Base-by-base conservation (phyloP, 1,140 invertebrate genomes). In the Dinoponera quadriceps region DNA sequence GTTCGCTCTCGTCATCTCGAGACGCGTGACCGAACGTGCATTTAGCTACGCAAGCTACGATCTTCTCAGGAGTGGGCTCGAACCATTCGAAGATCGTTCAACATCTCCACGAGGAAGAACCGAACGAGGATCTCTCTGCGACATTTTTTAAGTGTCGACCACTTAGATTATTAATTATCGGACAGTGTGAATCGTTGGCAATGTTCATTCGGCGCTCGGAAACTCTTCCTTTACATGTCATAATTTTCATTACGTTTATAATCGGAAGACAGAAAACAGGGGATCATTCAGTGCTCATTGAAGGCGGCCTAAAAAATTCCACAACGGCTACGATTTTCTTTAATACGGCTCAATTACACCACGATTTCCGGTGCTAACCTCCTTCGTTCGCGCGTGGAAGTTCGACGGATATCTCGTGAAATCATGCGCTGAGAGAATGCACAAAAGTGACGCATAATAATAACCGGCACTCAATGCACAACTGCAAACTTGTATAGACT, bases 211-310 rank as follows among this genome's bases (percentile, higher is more conserved):
- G 48, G 3, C 1, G 25, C 25, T 75, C 25, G 25, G 4, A 16
- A 44, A 71, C 14, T 57, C 18, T 57, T 80, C 65, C 65, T 71
- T 80, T 44, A n/a, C 44, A 29, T 9, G 51, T 44, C 25, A 33
- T 25, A 33, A 1, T 3, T 29, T 4, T 20, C 25, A 4, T 18
- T 25, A 54, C 13, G 20, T 54, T 7, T 18, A 33, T 3, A 20
- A 66, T 44, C 38, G 38, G 38, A 44, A 33, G 2, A 33, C 7
- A 65, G n/a, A n/a, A 51, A 29, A 75, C 13, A 29, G 1, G 11
- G 13, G n/a, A 51, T 38, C 11, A 16, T 63, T 38, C 14, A 5
- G 48, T 65, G 18, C 54, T 77, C 20, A 49, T 20, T 51, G 5
- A 22, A 74, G 18, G n/a, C 20, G 44, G 60, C 16, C 59, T 38